These are phyloP conservation scores for Resseliella maxima DNA, from an alignment of 2,888 invertebrate species.

Conservation along the genomic window DNA sequence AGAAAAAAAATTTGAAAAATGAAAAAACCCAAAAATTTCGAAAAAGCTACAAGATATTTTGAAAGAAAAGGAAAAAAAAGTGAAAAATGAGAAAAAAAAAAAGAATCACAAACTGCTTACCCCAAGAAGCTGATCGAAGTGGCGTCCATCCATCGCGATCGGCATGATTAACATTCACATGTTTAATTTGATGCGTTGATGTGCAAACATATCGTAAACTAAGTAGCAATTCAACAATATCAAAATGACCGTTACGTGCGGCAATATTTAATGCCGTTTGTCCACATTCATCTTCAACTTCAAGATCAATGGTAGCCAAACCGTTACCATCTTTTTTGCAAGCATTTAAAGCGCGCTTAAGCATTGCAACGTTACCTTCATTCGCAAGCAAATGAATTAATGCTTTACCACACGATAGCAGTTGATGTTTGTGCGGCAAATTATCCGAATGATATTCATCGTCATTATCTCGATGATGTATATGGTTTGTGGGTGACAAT, in stretches of 20 bases:
- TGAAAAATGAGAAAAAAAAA: too few relatives aligned
- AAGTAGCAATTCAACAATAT: constrained; percentile 75
- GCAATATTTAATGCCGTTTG: constrained; percentile 89
- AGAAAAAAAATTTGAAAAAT: background rate
- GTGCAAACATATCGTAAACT: constrained; percentile 63
- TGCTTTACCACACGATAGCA: constrained; percentile 71
- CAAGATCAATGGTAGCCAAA: constrained; percentile 68
- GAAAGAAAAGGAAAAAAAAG: too few relatives aligned
- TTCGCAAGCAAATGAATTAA: constrained; percentile 81
- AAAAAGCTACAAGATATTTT: background rate
- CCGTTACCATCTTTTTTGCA: constrained; percentile 64
- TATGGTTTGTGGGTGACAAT: background rate
- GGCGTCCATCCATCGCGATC: constrained; percentile 92
- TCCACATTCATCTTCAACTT: constrained; percentile 79
- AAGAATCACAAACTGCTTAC: too few relatives aligned
- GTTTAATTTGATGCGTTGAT: constrained; percentile 62
- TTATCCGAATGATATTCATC: constrained; percentile 62
- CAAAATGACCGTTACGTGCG: constrained; percentile 80
- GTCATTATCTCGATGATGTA: constrained; percentile 60
- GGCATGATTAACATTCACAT: constrained; percentile 80
- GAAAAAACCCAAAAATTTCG: background rate
- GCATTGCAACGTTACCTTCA: constrained; percentile 77
- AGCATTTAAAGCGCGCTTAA: constrained; percentile 74
- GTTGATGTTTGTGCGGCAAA: constrained; percentile 62
- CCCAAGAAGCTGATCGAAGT: constrained; percentile 93